phyloP scores from a whole-genome alignment of 2,888 invertebrate genomes.

The Zhengitettix transpicula region DNA sequence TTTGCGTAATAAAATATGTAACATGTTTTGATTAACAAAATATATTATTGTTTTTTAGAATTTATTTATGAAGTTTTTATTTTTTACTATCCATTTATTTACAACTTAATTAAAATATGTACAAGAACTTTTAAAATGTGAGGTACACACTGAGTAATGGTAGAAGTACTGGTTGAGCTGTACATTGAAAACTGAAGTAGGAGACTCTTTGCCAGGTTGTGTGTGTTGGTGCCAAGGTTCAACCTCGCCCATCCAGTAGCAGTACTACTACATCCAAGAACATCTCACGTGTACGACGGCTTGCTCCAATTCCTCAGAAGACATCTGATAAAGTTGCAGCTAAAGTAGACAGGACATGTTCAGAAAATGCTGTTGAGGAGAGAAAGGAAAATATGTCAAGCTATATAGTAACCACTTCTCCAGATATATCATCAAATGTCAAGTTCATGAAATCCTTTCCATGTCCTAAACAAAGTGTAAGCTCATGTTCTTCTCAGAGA shows the following conservation, averaged over 20 bases:
- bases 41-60: background rate
- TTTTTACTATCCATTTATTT: background rate
- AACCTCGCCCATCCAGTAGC: background rate
- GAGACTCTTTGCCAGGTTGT: slow-evolving; percentile 1
- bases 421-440: slow-evolving; percentile 1
- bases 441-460: slow-evolving; percentile 3
- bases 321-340: too few species aligned
- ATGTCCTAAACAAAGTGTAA: slow-evolving; percentile 9
- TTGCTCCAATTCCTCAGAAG: background rate
- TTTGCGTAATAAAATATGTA: background rate
- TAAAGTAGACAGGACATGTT: background rate
- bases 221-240: background rate
- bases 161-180: background rate
- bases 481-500: slow-evolving; percentile 7
- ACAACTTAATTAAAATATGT: background rate
- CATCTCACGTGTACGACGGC: background rate
- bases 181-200: background rate
- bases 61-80: background rate
- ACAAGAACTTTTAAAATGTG: background rate
- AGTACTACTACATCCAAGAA: background rate
- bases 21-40: background rate
- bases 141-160: background rate
- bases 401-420: background rate
- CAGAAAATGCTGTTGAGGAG: slow-evolving; percentile 1
- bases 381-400: slow-evolving; percentile 8